Evolutionary conservation across 2,888 invertebrate species (phyloP).

Genomic region (Philhelius pedissequus): DNA sequence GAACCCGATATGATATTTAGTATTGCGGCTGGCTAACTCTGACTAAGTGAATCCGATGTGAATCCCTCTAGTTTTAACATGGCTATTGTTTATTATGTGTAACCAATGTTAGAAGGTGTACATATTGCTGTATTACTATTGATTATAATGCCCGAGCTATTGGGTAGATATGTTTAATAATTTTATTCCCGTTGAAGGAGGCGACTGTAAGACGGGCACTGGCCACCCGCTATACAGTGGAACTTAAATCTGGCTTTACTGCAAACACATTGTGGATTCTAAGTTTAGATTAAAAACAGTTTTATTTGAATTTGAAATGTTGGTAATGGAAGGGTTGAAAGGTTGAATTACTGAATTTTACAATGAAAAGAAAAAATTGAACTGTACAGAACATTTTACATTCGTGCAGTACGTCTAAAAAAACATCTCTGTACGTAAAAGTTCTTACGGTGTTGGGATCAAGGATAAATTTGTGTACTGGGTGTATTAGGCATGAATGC

Average conservation of each 20-base stretch:
- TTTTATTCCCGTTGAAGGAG: slow-evolving; percentile 44
- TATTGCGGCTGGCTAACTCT: not conserved
- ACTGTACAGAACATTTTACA: no score
- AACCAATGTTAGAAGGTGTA: not conserved
- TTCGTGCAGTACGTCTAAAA: no score
- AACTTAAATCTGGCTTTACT: not conserved
- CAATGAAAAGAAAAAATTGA: no score
- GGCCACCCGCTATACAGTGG: not conserved
- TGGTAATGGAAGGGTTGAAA: no score
- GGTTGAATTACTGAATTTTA: no score
- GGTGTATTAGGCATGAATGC: no score
- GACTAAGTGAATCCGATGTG: not conserved
- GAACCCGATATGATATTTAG: slow-evolving; percentile 5
- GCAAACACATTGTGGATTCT: no score
- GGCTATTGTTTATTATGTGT: not conserved
- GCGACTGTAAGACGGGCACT: not conserved
- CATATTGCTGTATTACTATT: slow-evolving; percentile 12
- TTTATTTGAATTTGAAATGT: no score
- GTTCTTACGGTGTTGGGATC: no score
- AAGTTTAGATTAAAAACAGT: no score
- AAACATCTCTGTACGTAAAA: no score
- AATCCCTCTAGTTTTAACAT: not conserved
- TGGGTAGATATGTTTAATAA: slow-evolving; percentile 45
- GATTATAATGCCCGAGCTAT: slow-evolving; percentile 51
- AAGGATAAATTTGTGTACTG: no score